Evolutionary conservation across 2,888 invertebrate species (phyloP), one percentile per base, ranked within the genome.

Genomic region (Mythimna vitellina): DNA sequence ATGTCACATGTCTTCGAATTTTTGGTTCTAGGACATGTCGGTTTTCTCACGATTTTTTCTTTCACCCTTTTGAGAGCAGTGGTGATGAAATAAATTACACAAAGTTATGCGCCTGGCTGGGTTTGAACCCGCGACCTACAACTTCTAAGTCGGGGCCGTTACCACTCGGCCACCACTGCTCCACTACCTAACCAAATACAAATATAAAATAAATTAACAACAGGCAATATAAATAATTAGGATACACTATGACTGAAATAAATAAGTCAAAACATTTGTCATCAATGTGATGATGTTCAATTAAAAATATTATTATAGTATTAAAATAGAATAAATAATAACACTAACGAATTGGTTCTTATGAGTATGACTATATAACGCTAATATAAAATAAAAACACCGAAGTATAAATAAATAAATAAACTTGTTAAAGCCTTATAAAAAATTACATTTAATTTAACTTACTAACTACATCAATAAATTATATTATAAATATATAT

Each of bases 281-380:
- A 70, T 70, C 70, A 70, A 71, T 58, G 53, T 72, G 60, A 72
- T 72, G 53, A 71, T 72, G 20, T 72, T 51, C 25, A 17, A 20
- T 53, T 2, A 71, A 38, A 42, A 38, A 10, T 12, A 12, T 38
- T 1, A 70, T 1, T 49, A 17, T 12, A n/a, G 4, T 57, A 20
- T 8, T 22, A 7, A n/a, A 29, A 38, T 38, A 22, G n/a, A 58
- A 51, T 20, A 64, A 53, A 35, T 25, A 25, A 42, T 17, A n/a
- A 17, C 14, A 35, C 5, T 20, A 22, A 54, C 20, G 25, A 25
- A 38, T 54, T 5, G 32, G 20, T 58, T n/a, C 10, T 5, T 20
- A 5, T 32, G 32, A 46, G 1, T 46, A 38, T 38, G 35, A 60
- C 60, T 57, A 57, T 5, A 10, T 32, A 57, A 10, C 2, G 35